Conservation (phyloP, 2,113 vertebrate genomes). For the Lepisosteus oculatus region DNA sequence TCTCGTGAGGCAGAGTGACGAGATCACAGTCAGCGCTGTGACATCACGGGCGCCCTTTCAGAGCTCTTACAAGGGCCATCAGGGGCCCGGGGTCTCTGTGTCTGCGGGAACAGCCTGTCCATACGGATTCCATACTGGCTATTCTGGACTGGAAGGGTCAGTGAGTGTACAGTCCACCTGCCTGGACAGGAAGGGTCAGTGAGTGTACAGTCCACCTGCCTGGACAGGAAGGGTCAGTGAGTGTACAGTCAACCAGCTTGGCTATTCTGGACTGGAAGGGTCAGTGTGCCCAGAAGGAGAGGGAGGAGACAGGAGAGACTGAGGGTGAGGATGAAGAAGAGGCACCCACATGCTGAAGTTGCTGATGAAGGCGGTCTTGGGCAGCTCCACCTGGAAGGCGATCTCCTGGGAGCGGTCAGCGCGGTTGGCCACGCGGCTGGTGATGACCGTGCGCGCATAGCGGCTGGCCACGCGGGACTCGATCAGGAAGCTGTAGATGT, state of each 20-base stretch:
- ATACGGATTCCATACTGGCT: too few relatives aligned
- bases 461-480: conserved; percentile 80
- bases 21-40: too few relatives aligned
- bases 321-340: background rate
- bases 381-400: conserved; percentile 83
- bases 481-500: conserved; percentile 84
- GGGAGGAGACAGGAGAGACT: background rate
- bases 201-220: background rate
- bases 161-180: background rate
- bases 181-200: background rate
- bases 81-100: too few relatives aligned
- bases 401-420: conserved; percentile 71
- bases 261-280: background rate
- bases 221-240: background rate
- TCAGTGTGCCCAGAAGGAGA: background rate
- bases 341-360: conserved; percentile 85
- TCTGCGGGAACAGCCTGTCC: too few relatives aligned
- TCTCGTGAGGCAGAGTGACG: too few relatives aligned
- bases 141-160: background rate
- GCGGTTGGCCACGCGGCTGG: conserved; percentile 80
- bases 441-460: conserved; percentile 85
- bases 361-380: conserved; percentile 91
- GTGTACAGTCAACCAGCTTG: background rate
- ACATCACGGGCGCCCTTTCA: background rate
- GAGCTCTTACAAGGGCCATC: too few relatives aligned